A percentile compares a stretch with the other conserved stretches of the same genome.
phyloP scores from a whole-genome alignment of 2,888 invertebrate species.

The Chorisops tibialis region DNA sequence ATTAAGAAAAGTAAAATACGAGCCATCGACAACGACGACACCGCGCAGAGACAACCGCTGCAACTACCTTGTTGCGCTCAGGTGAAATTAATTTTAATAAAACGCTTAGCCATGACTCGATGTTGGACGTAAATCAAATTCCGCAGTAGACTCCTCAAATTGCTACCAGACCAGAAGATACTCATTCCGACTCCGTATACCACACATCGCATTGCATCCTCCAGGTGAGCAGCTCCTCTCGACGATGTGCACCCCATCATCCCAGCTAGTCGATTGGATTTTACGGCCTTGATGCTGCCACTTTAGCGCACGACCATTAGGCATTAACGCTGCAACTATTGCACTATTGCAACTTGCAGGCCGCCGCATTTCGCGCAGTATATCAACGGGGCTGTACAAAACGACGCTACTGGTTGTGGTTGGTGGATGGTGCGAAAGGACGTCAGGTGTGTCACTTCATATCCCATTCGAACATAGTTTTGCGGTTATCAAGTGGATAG shows the following conservation, averaged over 20 bases:
- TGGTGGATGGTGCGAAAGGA: constrained; percentile 6
- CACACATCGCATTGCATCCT: no score
- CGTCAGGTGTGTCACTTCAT: constrained; percentile 7
- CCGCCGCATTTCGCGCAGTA: background rate
- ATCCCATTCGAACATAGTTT: background rate
- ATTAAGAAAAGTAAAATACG: constrained; percentile 15
- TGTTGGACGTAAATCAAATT: constrained; percentile 29
- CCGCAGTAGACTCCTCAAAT: constrained; percentile 16
- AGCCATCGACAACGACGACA: constrained; percentile 6
- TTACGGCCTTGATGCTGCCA: no score
- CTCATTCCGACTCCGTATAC: no score
- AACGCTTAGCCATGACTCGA: constrained; percentile 30
- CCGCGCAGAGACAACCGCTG: constrained; percentile 6
- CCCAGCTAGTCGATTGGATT: no score
- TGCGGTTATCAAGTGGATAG: constrained; percentile 1
- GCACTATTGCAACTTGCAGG: background rate
- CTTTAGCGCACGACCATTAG: no score
- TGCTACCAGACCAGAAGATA: no score
- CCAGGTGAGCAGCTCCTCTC: no score
- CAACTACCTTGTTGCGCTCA: constrained; percentile 25
- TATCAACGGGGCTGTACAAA: constrained; percentile 5
- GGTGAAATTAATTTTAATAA: constrained; percentile 30
- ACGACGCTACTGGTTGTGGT: background rate
- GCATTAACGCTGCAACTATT: background rate
- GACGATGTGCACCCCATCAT: no score